phyloP scores from a whole-genome alignment of 2,888 invertebrate genomes.

The Nasonovia ribisnigri region DNA sequence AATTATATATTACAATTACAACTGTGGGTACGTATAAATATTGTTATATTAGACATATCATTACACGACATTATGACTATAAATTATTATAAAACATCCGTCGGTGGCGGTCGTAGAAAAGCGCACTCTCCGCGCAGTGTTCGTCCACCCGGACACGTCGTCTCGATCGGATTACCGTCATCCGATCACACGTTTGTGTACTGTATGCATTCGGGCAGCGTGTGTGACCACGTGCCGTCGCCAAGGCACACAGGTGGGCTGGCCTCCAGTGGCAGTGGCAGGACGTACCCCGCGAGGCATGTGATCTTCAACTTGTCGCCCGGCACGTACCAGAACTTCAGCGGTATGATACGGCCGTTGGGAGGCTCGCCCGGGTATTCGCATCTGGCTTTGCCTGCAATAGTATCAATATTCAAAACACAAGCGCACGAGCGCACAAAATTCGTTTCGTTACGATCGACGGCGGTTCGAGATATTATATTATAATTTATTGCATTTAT shows the following conservation, averaged over 20 bases:
- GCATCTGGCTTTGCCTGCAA: constrained; percentile 79
- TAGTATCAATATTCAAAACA: neutral
- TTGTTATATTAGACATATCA: neutral
- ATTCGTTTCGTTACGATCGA: neutral
- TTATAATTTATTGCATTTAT: neutral
- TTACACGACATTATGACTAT: neutral
- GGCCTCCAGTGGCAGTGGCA: constrained; percentile 75
- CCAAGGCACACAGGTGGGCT: constrained; percentile 70
- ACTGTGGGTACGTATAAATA: neutral
- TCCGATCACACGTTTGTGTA: constrained; percentile 74
- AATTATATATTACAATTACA: neutral
- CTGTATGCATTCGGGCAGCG: constrained; percentile 78
- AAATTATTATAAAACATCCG: neutral
- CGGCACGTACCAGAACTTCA: constrained; percentile 82
- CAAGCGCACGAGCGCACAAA: neutral
- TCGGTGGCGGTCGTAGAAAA: neutral
- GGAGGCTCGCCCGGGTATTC: constrained; percentile 81
- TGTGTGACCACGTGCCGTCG: constrained; percentile 79
- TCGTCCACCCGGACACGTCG: neutral
- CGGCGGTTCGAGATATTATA: neutral
- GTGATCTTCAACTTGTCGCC: constrained; percentile 80
- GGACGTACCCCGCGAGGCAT: constrained; percentile 78
- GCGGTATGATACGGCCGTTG: constrained; percentile 79
- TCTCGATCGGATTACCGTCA: neutral
- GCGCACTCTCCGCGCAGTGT: neutral